Percentiles rank a stretch among this genome's conserved stretches.
phyloP scores from a whole-genome alignment of 2,113 vertebrate species.

The Nasalis larvatus region DNA sequence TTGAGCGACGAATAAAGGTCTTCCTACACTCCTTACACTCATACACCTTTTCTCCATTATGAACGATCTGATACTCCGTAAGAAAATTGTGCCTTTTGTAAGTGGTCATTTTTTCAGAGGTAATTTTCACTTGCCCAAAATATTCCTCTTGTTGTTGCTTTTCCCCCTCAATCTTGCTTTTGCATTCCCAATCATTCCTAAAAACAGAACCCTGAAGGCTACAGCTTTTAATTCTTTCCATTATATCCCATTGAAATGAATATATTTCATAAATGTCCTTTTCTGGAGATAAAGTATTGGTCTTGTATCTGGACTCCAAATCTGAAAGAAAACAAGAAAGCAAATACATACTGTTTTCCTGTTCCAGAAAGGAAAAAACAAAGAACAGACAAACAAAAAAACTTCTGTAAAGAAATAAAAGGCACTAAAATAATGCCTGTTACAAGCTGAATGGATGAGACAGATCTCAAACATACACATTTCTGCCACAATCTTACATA shows the following conservation, averaged over 20 bases:
- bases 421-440: conserved; percentile 2
- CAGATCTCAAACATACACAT: not conserved
- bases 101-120: conserved; percentile 39
- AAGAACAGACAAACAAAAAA: not conserved
- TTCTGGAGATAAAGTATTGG: conserved; percentile 52
- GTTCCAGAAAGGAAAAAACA: not conserved
- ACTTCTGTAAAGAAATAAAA: not conserved
- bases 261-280: conserved; percentile 66
- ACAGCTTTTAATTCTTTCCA: conserved; percentile 63
- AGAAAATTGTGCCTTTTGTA: conserved; percentile 69
- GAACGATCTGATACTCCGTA: conserved; percentile 68
- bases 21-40: conserved; percentile 76
- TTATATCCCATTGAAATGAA: conserved; percentile 69
- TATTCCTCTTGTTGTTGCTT: conserved; percentile 35
- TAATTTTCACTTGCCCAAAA: conserved; percentile 61
- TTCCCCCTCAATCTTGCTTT: conserved; percentile 42
- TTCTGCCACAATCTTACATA: not conserved
- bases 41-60: conserved; percentile 74
- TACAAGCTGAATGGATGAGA: not conserved
- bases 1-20: conserved; percentile 76
- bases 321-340: conserved; percentile 67
- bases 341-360: not conserved
- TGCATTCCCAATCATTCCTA: conserved; percentile 52
- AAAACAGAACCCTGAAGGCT: conserved; percentile 46
- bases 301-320: conserved; percentile 57